phyloP scores from a whole-genome alignment of 2,113 vertebrate genomes.

The Vidua chalybeata region DNA sequence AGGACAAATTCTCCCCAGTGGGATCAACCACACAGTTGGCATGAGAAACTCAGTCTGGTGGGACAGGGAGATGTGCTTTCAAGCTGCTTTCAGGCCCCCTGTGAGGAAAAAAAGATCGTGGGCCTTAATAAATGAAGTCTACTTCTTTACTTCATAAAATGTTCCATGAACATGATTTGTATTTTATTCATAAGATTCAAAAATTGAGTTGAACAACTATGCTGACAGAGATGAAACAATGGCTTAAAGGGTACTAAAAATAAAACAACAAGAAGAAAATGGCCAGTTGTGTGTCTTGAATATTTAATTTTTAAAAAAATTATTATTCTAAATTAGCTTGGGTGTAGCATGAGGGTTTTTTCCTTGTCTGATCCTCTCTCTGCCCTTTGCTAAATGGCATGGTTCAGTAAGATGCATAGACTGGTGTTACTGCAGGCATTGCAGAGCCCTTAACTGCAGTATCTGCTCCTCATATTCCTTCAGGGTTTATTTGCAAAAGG shows the following conservation, averaged over 20 bases:
- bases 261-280: not conserved
- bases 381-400: constrained; percentile 70
- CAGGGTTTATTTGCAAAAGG: constrained; percentile 70
- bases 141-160: not conserved
- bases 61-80: not conserved
- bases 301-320: not conserved
- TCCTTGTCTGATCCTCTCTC: not conserved
- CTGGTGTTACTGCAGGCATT: constrained; percentile 40
- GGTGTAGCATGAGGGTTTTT: not conserved
- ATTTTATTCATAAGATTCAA: constrained; percentile 25
- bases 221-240: not conserved
- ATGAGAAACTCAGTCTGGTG: not conserved
- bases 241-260: constrained; percentile 1
- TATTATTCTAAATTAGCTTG: not conserved
- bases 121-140: not conserved
- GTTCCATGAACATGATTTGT: not conserved
- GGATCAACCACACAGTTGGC: fast-evolving
- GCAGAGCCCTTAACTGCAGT: constrained; percentile 29
- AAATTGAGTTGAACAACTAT: not conserved
- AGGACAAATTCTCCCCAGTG: not conserved
- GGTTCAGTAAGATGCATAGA: constrained; percentile 42
- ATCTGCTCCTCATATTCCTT: constrained; percentile 35
- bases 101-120: not conserved
- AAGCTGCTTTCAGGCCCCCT: not conserved
- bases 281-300: not conserved